A percentile compares a stretch with the other conserved stretches of the same genome.
phyloP scores from a whole-genome alignment of 2,888 invertebrate species.

The Hemaris fuciformis region DNA sequence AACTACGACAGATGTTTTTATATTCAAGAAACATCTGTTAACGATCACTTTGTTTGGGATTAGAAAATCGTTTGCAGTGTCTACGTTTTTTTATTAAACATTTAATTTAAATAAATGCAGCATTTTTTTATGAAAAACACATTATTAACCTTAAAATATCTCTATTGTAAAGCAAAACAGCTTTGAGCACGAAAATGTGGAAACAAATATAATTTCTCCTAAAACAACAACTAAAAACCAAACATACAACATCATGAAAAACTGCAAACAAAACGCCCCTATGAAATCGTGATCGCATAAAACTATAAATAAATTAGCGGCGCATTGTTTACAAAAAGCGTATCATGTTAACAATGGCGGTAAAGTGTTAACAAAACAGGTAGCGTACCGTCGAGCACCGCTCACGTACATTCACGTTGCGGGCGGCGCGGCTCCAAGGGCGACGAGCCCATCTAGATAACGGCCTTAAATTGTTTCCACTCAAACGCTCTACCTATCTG shows the following conservation, averaged over 20 bases:
- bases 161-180: no score
- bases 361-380: conserved; percentile 4
- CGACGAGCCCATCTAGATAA: conserved; percentile 67
- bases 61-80: no score
- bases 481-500: conserved; percentile 63
- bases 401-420: neutral
- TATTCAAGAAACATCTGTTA: no score
- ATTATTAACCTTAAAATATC: no score
- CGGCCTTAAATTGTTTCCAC: conserved; percentile 72
- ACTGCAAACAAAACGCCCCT: conserved; percentile 10
- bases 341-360: conserved; percentile 9
- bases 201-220: no score
- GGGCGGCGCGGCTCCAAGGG: conserved; percentile 25
- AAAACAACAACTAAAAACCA: no score
- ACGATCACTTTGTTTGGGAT: no score
- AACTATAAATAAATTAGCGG: conserved; percentile 2
- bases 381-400: conserved; percentile 16
- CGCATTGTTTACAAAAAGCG: conserved; percentile 1
- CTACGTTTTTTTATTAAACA: no score
- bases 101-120: no score
- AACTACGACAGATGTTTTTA: no score
- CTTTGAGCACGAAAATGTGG: no score
- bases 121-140: no score
- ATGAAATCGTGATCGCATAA: neutral
- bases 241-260: neutral